Evolutionary conservation across 2,888 invertebrate genomes (phyloP).

Genomic region (Ormyrus labotus): DNA sequence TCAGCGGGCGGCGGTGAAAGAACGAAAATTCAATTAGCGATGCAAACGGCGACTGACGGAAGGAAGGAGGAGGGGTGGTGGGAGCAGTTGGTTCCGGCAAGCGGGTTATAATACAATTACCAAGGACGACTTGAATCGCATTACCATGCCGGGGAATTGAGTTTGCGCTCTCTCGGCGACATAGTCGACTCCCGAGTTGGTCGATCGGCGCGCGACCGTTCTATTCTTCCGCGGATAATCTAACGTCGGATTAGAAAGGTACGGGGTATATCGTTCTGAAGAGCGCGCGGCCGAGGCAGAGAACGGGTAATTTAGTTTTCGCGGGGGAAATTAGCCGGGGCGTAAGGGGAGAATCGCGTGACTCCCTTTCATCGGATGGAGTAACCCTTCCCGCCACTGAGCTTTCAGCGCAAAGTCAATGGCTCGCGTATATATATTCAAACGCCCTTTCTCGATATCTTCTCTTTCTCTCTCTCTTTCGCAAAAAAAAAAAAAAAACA

Average conservation of each 20-base stretch:
- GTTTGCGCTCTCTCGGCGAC: conserved; percentile 67
- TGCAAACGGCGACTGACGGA: conserved; percentile 53
- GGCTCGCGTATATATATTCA: too few species aligned
- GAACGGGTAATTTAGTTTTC: too few species aligned
- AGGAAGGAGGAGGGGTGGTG: conserved; percentile 48
- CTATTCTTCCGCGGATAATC: conserved; percentile 46
- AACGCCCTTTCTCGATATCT: too few species aligned
- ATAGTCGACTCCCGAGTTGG: conserved; percentile 57
- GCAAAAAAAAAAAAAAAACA: too few species aligned
- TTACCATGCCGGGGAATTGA: conserved; percentile 66
- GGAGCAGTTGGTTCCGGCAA: conserved; percentile 62
- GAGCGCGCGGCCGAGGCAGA: too few species aligned
- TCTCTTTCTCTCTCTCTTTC: too few species aligned
- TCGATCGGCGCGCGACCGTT: conserved; percentile 43
- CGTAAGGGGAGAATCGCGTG: too few species aligned
- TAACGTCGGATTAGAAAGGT: conserved; percentile 43
- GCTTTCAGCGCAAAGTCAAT: too few species aligned
- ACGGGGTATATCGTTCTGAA: background rate
- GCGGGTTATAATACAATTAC: conserved; percentile 70
- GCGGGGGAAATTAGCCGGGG: too few species aligned
- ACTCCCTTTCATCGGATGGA: too few species aligned
- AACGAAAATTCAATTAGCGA: conserved; percentile 67
- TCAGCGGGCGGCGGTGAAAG: conserved; percentile 50
- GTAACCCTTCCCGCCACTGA: too few species aligned
- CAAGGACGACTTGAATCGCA: conserved; percentile 67